Evolutionary conservation across 2,113 vertebrate species (phyloP), one percentile per base, ranked within the genome.

Genomic region (Seriola aureovittata): DNA sequence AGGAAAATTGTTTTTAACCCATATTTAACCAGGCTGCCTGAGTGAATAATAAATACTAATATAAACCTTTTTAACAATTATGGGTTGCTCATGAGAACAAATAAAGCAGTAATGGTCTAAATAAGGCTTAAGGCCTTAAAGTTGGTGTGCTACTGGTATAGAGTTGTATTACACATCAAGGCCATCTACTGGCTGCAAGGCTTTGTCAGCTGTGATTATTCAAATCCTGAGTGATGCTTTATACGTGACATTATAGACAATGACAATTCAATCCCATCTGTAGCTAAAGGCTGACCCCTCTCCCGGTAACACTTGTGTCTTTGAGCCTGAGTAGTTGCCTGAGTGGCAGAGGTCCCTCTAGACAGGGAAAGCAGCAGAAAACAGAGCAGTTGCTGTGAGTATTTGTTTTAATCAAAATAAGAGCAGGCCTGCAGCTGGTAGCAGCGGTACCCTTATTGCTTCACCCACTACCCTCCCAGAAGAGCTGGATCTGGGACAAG

Each of bases 391-490:
- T 85, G 82, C 80, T 85, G 85, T 86, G 86, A 77, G 83, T 88
- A 84, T 93, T 91, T 92, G 90, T 89, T 92, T 92, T 93, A 89
- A 93, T 93, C 89, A 93, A 86, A 92, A 89, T 86, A 85, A 78
- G 80, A 88, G 76, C 78, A 76, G 23, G 88, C 82, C 82, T 57
- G 78, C 69, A 85, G 86, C 91, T 81, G 91, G 91, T 89, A 80
- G 87, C 85, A 74, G 85, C 75, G 32, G 71, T 50, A 21, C 54
- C 71, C 83, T 66, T 78, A 88, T 78, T 84, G 73, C 87, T 88
- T 70, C 85, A 75, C 55, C 84, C 44, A 52, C 78, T 54, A 42
- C 59, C 62, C 76, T 87, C 89, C 77, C 88, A 78, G 81, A 78
- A 79, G 87, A 91, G 80, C 75, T 71, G 81, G 81, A 92, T 90